phyloP scores from a whole-genome alignment of 2,888 invertebrate species.

The Patella caerulea region DNA sequence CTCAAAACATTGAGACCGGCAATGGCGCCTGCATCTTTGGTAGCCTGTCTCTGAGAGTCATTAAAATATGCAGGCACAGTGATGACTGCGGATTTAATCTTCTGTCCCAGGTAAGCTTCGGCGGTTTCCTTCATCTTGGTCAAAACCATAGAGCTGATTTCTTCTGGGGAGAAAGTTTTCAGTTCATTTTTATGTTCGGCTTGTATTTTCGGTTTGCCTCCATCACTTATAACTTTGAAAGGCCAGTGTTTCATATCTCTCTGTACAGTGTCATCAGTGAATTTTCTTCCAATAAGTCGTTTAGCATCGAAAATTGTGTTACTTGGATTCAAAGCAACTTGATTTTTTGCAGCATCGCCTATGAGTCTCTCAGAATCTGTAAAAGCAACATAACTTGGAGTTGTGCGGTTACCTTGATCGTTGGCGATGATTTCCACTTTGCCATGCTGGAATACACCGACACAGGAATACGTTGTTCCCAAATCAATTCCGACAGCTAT shows the following conservation, averaged over 20 bases:
- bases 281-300: slow-evolving; percentile 61
- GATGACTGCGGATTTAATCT: slow-evolving; percentile 64
- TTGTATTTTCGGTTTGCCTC: slow-evolving; percentile 60
- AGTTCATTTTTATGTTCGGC: slow-evolving; percentile 81
- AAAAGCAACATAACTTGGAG: slow-evolving; percentile 82
- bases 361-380: slow-evolving; percentile 74
- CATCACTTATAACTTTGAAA: slow-evolving; percentile 52
- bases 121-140: slow-evolving; percentile 85
- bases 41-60: slow-evolving; percentile 77
- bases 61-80: slow-evolving; percentile 71
- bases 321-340: slow-evolving; percentile 79
- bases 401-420: slow-evolving; percentile 79
- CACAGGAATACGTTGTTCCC: slow-evolving; percentile 84
- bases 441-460: slow-evolving; percentile 70
- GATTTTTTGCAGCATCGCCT: slow-evolving; percentile 73
- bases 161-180: slow-evolving; percentile 89
- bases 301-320: slow-evolving; percentile 77
- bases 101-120: slow-evolving; percentile 77
- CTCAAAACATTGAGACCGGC: slow-evolving; percentile 72
- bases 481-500: slow-evolving; percentile 86
- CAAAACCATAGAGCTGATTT: slow-evolving; percentile 91
- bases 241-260: slow-evolving; percentile 65
- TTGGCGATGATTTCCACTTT: slow-evolving; percentile 73
- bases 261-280: slow-evolving; percentile 55
- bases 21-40: slow-evolving; percentile 72